Base-by-base conservation (phyloP, 2,113 vertebrate species). In the Apodemus speciosus region DNA sequence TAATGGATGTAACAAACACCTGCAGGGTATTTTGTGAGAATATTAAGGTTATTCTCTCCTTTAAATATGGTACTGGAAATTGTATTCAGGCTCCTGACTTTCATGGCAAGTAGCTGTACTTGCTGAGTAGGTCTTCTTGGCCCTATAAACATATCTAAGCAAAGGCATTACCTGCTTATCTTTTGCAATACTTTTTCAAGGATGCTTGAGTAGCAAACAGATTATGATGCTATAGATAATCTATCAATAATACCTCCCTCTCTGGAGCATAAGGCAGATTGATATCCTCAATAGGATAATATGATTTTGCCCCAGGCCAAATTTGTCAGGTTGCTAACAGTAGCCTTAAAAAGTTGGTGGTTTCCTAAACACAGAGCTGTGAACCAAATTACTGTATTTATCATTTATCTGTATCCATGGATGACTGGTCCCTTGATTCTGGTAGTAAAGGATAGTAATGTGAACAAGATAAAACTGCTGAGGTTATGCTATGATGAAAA, bases 101-200 rank as follows among this genome's bases (percentile, higher is more conserved):
- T 23, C 13, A 16, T 27, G n/a, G 13, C 13, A 60, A 60, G n/a
- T 60, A 23, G 0, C 21, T 40, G 8, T 40, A 60, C 1, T 3
- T 58, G 23, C 14, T 25, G 23, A 81, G 9, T 13, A 81, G 43
- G 43, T 60, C 14, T 81, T 60, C 9, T 60, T 58, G 53, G 11
- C 6, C 13, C 14, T 85, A 38, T 58, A 15, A 32, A 21, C 6
- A 25, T 62, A 80, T 88, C 51, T 69, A 13, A 90, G 27, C 10
- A 89, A 80, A 91, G 25, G 9, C 9, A 56, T n/a, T 35, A 68
- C 10, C 18, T 56, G 7, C 10, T 62, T 73, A 25, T 89, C 2
- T 60, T 89, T 69, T 72, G 18, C 46, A 68, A 43, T 76, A 35
- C 79, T 11, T 89, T 94, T 84, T 89, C 35, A 92, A 72, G 18